A percentile compares a stretch with the other conserved stretches of the same genome.
These are phyloP conservation scores for Gallinago solitaria DNA, from an alignment of 2,797 vertebrate species.

Conservation along the genomic window DNA sequence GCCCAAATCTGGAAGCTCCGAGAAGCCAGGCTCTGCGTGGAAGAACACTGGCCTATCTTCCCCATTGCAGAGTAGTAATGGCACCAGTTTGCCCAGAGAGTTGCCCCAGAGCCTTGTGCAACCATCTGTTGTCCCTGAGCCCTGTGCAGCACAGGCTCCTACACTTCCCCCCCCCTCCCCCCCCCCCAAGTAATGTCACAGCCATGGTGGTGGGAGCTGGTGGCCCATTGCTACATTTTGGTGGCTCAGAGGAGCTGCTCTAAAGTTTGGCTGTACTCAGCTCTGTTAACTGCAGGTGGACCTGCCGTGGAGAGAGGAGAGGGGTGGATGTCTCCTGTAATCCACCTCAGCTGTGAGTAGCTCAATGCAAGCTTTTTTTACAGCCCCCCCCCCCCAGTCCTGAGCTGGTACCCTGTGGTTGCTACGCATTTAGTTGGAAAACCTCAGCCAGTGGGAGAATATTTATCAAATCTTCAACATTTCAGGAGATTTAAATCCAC, in stretches of 20 bases:
- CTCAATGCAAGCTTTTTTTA: background rate
- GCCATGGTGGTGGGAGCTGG: accelerated
- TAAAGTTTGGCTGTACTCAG: accelerated
- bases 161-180: too few species aligned
- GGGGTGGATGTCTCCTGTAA: background rate
- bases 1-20: background rate
- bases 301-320: accelerated
- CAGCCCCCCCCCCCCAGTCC: too few species aligned
- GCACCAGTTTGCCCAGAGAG: background rate
- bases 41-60: background rate
- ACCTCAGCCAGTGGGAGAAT: background rate
- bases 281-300: background rate
- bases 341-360: background rate
- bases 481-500: background rate
- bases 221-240: background rate
- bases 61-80: background rate
- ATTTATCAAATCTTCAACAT: background rate
- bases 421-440: background rate
- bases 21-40: background rate
- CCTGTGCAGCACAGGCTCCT: background rate
- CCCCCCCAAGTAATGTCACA: background rate
- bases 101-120: background rate
- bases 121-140: background rate
- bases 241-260: background rate
- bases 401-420: background rate